Conservation (phyloP, 2,113 vertebrate species). For the Neofelis nebulosa region DNA sequence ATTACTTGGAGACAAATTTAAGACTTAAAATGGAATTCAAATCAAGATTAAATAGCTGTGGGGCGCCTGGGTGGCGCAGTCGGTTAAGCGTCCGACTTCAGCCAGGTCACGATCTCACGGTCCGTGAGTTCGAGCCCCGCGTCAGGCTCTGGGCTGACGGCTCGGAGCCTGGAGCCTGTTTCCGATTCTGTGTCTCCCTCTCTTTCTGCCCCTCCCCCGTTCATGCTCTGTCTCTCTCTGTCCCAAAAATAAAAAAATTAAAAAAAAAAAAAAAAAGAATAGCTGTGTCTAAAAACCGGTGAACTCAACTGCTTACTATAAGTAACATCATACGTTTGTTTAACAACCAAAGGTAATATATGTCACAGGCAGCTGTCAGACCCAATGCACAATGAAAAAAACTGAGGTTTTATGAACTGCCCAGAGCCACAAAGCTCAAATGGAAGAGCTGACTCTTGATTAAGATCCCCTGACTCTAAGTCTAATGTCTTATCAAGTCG, state of each 20-base stretch:
- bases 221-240: too few species aligned
- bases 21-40: constrained; percentile 43
- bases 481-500: background rate
- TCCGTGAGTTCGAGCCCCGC: too few species aligned
- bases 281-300: background rate
- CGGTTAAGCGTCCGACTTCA: too few species aligned
- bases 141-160: too few species aligned
- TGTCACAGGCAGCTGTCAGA: background rate
- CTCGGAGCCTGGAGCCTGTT: too few species aligned
- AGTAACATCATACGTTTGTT: background rate
- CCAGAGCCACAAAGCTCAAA: background rate
- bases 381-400: background rate
- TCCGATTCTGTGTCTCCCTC: too few species aligned
- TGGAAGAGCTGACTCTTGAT: background rate
- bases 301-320: background rate
- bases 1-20: constrained; percentile 32
- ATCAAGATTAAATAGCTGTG: background rate
- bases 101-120: too few species aligned
- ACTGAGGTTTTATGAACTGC: background rate
- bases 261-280: too few species aligned
- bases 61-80: too few species aligned
- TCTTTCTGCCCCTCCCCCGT: too few species aligned
- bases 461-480: background rate
- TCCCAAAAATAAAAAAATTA: too few species aligned
- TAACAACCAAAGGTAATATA: background rate